Base-by-base conservation (phyloP, 2,888 invertebrate species). In the Spatulosminthurus flaviceps region DNA sequence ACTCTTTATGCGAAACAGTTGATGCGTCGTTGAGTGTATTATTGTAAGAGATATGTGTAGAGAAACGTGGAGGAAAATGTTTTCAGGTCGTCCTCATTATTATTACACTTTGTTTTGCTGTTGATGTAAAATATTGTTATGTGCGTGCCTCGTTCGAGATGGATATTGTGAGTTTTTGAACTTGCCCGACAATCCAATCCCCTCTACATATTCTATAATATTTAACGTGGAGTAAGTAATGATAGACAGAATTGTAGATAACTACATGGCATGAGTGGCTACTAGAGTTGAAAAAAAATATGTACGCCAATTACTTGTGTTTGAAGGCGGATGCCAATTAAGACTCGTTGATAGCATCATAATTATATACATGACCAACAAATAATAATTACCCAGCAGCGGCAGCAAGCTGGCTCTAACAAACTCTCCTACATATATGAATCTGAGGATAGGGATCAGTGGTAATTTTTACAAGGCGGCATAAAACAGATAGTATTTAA, bases 1-100 rank as follows among this genome's bases (percentile, higher is more conserved):
- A 43, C 43, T 41, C n/a, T 43, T 71, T 16, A 42, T 73, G 79
- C 34, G 79, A 79, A 60, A 67, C 74, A 67, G 67, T 73, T 61
- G 70, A 70, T 64, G 64, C 26, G 64, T 64, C n/a, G 11, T 64
- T 24, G 64, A 24, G 11, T 64, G 2, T 9, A 26, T n/a, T n/a
- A n/a, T n/a, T n/a, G n/a, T n/a, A n/a, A n/a, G n/a, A n/a, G n/a
- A n/a, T n/a, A 26, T 13, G 64, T 64, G 22, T 64, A 64, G 24
- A n/a, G n/a, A n/a, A 21, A 64, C 11, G 64, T 64, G 64, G 7
- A 22, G 64, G 64, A 64, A 64, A 64, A 64, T 64, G 11, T 64
- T 26, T 22, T 22, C 24, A 64, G 26, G 64, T 64, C 64, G 22
- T 64, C 26, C 64, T 24, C 26, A 64, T 64, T 64, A 64, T 64